A percentile compares a stretch with the other conserved stretches of the same genome.
Evolutionary conservation across 2,113 vertebrate genomes (phyloP).

Genomic region (Xiphophorus couchianus): DNA sequence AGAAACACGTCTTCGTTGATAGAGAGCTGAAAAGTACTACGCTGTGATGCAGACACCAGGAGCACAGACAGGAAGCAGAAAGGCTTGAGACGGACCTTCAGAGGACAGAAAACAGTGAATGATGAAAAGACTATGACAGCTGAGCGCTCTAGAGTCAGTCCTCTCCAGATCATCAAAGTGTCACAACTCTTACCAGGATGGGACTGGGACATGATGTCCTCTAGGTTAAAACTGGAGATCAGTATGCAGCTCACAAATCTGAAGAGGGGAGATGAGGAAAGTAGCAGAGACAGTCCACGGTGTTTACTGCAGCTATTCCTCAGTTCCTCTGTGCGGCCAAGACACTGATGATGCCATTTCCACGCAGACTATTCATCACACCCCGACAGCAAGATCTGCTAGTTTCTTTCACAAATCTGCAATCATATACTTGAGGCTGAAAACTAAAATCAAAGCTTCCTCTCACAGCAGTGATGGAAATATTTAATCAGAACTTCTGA

Average conservation of each 20-base stretch:
- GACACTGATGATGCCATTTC: conserved; percentile 52
- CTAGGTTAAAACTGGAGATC: conserved; percentile 67
- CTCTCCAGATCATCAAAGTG: conserved; percentile 62
- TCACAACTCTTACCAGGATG: conserved; percentile 52
- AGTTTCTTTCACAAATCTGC: conserved; percentile 26
- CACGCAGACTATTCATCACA: conserved; percentile 46
- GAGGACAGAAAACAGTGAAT: conserved; percentile 33
- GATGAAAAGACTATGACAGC: conserved; percentile 48
- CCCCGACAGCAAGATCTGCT: conserved; percentile 32
- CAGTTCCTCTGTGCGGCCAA: conserved; percentile 53
- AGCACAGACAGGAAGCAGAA: conserved; percentile 29
- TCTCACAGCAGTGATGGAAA: background rate
- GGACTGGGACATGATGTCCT: conserved; percentile 65
- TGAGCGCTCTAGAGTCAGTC: conserved; percentile 56
- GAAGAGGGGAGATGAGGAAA: conserved; percentile 43
- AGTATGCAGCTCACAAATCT: conserved; percentile 75
- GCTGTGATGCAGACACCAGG: conserved; percentile 73
- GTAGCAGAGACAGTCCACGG: conserved; percentile 51
- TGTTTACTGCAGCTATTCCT: conserved; percentile 64
- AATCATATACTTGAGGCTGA: background rate
- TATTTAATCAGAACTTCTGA: background rate
- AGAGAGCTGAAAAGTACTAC: conserved; percentile 47
- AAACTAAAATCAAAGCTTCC: conserved; percentile 3
- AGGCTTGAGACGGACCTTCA: conserved; percentile 26
- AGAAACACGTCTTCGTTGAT: conserved; percentile 55